phyloP scores from a whole-genome alignment of 2,888 invertebrate genomes.

The Morpho deidamia region DNA sequence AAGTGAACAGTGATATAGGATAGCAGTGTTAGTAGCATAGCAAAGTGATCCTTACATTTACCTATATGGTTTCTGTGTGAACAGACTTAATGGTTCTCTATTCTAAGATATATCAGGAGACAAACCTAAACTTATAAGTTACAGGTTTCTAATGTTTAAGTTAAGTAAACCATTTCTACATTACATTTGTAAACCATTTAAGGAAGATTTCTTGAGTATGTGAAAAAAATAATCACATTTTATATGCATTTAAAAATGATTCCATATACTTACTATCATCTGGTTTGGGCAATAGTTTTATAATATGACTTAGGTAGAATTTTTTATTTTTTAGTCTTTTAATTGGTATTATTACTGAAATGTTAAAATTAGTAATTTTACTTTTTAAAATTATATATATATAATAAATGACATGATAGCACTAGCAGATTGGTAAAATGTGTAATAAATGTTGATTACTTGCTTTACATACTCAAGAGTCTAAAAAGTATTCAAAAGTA shows the following conservation, averaged over 20 bases:
- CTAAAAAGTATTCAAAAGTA: too few relatives aligned
- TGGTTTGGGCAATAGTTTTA: too few relatives aligned
- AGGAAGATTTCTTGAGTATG: background rate
- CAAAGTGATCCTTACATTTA: conserved; percentile 16
- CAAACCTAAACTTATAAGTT: conserved; percentile 2
- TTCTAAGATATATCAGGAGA: conserved; percentile 6
- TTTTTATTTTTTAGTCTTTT: too few relatives aligned
- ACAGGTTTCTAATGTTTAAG: conserved; percentile 2
- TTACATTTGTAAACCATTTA: background rate
- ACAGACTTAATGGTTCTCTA: conserved; percentile 1
- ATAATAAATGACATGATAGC: too few relatives aligned
- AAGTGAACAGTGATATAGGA: conserved; percentile 30
- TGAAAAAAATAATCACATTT: background rate
- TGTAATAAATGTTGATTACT: background rate
- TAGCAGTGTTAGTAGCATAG: conserved; percentile 38
- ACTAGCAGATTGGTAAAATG: too few relatives aligned
- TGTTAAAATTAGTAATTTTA: too few relatives aligned
- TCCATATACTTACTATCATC: too few relatives aligned
- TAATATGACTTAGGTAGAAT: too few relatives aligned
- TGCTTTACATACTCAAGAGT: background rate
- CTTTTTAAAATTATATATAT: too few relatives aligned
- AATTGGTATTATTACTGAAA: too few relatives aligned
- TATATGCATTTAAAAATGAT: too few relatives aligned
- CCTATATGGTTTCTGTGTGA: background rate
- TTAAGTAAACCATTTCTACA: background rate